Evolutionary conservation across 2,113 vertebrate genomes (phyloP).

Genomic region (Colistium nudipinnis): DNA sequence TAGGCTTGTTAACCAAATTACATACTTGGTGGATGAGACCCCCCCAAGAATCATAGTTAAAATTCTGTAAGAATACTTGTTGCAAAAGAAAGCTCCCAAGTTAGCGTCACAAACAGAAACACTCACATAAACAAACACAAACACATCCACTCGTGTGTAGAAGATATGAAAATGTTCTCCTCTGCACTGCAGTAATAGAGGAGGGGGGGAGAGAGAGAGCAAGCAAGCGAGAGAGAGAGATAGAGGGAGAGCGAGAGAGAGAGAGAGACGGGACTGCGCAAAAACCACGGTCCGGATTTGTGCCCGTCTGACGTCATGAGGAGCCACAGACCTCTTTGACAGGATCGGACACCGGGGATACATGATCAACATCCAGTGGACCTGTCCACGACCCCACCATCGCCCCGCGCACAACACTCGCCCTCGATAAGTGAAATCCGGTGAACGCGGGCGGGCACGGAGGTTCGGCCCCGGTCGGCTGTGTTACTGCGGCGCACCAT

Average conservation of each 20-base stretch:
- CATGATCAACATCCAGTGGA: conserved; percentile 37
- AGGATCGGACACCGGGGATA: conserved; percentile 40
- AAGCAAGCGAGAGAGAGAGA: not conserved
- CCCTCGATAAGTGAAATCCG: not conserved
- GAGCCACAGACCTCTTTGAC: conserved; percentile 75
- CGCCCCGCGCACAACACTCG: conserved; percentile 1
- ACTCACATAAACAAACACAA: no score
- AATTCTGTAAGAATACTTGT: not conserved
- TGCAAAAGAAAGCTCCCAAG: no score
- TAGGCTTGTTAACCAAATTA: no score
- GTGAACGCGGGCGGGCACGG: not conserved
- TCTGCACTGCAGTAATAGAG: conserved; percentile 77
- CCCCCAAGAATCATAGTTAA: not conserved
- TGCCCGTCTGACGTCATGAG: conserved; percentile 77
- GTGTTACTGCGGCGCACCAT: not conserved
- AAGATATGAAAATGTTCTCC: not conserved
- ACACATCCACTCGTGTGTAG: not conserved
- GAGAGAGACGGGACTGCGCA: conserved; percentile 74
- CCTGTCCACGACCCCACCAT: conserved; percentile 31
- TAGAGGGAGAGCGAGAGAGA: not conserved
- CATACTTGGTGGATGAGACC: no score
- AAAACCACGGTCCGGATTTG: conserved; percentile 80
- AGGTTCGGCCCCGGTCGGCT: no score
- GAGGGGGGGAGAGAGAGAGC: not conserved
- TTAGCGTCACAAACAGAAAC: no score